Base-by-base conservation (phyloP, 2,113 vertebrate species). In the Gymnarchus niloticus region DNA sequence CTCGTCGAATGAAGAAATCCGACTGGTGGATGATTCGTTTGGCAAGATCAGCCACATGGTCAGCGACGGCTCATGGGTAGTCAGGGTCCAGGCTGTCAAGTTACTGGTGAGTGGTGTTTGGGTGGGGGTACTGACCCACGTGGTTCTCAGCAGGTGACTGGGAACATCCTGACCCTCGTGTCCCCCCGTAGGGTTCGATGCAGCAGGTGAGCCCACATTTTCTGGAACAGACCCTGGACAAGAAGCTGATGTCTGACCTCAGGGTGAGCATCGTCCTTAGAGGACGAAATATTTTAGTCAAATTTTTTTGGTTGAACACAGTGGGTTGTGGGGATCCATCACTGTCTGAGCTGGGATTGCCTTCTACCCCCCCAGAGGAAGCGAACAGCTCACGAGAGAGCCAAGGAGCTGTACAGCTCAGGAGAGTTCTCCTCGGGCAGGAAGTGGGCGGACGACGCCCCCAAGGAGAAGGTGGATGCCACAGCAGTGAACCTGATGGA, bases 41-140 rank as follows among this genome's bases (percentile, higher is more conserved):
- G 98, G 97, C 59, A 99, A 99, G 92, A 96, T 99, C 87, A 98
- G 97, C 88, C 98, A 99, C 89, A 99, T 99, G 98, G 96, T 99
- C 90, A 98, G 96, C 5, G 98, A 99, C 46, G 97, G 98, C 4
- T 99, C 98, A 85, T 99, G 97, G 98, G 96, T 98, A 56, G 98
- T 99, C 73, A 93, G 98, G 83, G 97, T 99, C 59, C 97, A 99
- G 91, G 98, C 97, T 1, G 93, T 97, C 0, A 99, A 99, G 87
- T 94, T 99, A 0, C 88, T 99, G 96, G 98, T 99, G 89, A 95
- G 96, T 83, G 73, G 73, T 77, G 86, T 85, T 28, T 56, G 86
- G 10, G 59, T 49, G 4, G 3, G 44, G 76, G 51, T 5, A 3
- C 33, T 17, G 56, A 21, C 59, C 25, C 54, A 5, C 28, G 25